Evolutionary conservation across 2,888 invertebrate species (phyloP).

Genomic region (Mythimna vitellina): DNA sequence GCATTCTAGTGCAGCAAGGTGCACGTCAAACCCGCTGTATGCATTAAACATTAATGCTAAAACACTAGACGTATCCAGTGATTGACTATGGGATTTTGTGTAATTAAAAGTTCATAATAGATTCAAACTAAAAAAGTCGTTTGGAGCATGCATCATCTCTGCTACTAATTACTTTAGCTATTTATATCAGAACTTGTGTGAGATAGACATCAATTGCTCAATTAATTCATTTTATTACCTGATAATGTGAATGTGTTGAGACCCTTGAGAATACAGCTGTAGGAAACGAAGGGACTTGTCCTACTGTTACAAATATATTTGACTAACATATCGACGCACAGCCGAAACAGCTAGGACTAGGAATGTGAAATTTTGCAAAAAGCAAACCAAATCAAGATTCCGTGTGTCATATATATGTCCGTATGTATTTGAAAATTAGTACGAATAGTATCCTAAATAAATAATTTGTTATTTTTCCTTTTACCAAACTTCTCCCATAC

Average conservation of each 20-base stretch:
- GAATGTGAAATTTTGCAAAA: no score
- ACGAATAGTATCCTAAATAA: no score
- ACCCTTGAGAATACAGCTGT: slow-evolving; percentile 29
- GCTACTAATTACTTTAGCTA: slow-evolving; percentile 50
- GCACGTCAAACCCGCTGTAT: slow-evolving; percentile 55
- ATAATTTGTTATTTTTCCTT: no score
- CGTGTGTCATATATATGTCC: no score
- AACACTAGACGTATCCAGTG: slow-evolving; percentile 53
- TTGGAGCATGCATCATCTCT: slow-evolving; percentile 28
- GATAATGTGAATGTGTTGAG: slow-evolving; percentile 21
- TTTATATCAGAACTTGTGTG: slow-evolving; percentile 45
- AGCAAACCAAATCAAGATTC: no score
- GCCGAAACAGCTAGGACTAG: no score
- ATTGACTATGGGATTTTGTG: slow-evolving; percentile 68
- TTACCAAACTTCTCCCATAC: no score
- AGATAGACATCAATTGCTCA: slow-evolving; percentile 53
- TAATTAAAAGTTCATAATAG: slow-evolving; percentile 65
- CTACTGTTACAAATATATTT: no score
- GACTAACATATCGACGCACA: no score
- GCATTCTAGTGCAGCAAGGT: slow-evolving; percentile 46
- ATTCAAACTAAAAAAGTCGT: slow-evolving; percentile 57
- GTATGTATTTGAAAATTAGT: no score
- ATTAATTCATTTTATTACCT: slow-evolving; percentile 56
- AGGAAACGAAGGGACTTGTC: slow-evolving; percentile 5
- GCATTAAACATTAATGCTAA: slow-evolving; percentile 66